Conservation (phyloP, 2,113 vertebrate genomes). For the human region DNA sequence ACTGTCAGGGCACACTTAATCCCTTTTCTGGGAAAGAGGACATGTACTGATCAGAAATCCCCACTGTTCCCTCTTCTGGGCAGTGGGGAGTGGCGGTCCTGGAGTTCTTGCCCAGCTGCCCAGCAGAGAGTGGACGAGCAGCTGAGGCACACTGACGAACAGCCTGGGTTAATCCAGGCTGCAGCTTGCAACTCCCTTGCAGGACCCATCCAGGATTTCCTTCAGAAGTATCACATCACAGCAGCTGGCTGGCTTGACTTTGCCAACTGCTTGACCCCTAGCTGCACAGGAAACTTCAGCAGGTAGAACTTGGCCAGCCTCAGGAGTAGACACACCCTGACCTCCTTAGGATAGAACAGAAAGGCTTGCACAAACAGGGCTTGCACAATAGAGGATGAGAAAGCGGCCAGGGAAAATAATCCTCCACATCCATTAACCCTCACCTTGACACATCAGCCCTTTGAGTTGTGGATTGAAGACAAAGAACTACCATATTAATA, state of each 20-base stretch:
- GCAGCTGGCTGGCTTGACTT: slow-evolving; percentile 62
- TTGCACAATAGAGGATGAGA: not conserved
- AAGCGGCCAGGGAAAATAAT: not conserved
- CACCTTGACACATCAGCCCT: not conserved
- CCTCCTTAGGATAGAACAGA: not conserved
- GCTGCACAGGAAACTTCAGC: slow-evolving; percentile 46
- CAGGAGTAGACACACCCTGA: not conserved
- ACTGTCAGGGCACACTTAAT: slow-evolving; percentile 64
- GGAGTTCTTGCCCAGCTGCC: slow-evolving; percentile 69
- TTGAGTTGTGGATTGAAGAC: not conserved
- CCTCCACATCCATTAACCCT: not conserved
- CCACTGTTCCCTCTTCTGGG: not conserved
- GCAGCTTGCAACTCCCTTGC: slow-evolving; percentile 37
- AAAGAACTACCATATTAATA: not conserved
- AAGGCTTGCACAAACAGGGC: slow-evolving; percentile 2
- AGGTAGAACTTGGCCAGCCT: slow-evolving; percentile 56
- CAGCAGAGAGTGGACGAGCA: slow-evolving; percentile 48
- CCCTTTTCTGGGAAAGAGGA: slow-evolving; percentile 68
- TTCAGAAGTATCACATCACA: slow-evolving; percentile 65
- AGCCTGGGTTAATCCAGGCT: slow-evolving; percentile 67
- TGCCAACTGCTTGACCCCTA: slow-evolving; percentile 61
- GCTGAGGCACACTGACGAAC: slow-evolving; percentile 55
- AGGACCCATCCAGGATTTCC: slow-evolving; percentile 65
- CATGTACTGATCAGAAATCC: slow-evolving; percentile 39
- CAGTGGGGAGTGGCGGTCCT: slow-evolving; percentile 44